These are phyloP conservation scores for Rhinella marina DNA, from an alignment of 2,797 vertebrate species.

Conservation along the genomic window DNA sequence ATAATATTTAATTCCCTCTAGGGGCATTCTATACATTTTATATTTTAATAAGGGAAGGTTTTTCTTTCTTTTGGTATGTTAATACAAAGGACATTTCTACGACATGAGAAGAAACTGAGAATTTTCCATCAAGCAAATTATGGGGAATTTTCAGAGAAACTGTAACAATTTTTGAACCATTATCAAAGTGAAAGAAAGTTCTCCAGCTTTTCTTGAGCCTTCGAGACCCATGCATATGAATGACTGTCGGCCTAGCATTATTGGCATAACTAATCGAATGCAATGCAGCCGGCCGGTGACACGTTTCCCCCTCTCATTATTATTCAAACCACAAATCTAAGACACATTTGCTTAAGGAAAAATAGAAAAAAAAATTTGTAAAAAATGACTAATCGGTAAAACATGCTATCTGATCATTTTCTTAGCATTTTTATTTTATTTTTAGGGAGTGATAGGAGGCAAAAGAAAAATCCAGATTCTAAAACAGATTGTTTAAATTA, in stretches of 20 bases:
- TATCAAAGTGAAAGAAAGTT: constrained; percentile 45
- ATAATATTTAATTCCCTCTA: no score
- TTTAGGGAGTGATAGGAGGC: constrained; percentile 63
- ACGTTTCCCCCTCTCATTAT: constrained; percentile 46
- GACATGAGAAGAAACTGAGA: constrained; percentile 10
- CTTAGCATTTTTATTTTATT: constrained; percentile 62
- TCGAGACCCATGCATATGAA: constrained; percentile 10
- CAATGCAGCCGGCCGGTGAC: constrained; percentile 46
- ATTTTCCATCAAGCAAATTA: constrained; percentile 29
- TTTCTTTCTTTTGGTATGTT: no score
- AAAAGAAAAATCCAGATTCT: constrained; percentile 68
- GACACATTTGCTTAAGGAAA: constrained; percentile 48
- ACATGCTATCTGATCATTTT: constrained; percentile 55
- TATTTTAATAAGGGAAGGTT: no score
- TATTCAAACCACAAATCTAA: constrained; percentile 56
- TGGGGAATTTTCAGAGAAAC: constrained; percentile 39
- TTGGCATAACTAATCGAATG: constrained; percentile 55
- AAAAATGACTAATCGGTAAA: constrained; percentile 67
- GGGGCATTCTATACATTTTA: no score
- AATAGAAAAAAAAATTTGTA: constrained; percentile 53
- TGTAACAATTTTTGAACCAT: constrained; percentile 40
- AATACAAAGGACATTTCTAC: constrained; percentile 4
- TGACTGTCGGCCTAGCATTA: constrained; percentile 38
- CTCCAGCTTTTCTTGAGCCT: not conserved
- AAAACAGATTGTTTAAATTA: constrained; percentile 76